Evolutionary conservation across 2,113 vertebrate species (phyloP).

Genomic region (Saguinus midas): DNA sequence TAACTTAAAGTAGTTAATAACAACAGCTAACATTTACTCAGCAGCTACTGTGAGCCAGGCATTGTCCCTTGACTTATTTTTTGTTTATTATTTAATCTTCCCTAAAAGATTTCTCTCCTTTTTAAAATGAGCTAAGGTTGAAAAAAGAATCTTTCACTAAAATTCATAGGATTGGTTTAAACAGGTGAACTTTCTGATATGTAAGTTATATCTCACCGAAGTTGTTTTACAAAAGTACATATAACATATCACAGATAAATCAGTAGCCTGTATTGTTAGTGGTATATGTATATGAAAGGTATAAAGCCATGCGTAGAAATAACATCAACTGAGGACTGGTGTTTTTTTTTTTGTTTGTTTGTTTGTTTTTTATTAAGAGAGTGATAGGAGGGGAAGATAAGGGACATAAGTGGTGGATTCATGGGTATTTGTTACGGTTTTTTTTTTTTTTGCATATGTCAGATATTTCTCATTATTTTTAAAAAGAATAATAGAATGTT

Average conservation of each 20-base stretch:
- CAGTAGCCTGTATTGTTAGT: background rate
- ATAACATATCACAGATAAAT: background rate
- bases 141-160: background rate
- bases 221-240: background rate
- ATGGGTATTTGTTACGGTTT: background rate
- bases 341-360: background rate
- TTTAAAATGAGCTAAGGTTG: background rate
- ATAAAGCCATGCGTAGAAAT: background rate
- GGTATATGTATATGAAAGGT: background rate
- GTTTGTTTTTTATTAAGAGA: background rate
- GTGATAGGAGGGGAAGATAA: background rate
- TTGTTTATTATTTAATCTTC: slow-evolving; percentile 37
- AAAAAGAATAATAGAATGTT: background rate
- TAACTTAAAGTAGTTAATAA: background rate
- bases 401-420: background rate
- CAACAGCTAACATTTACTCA: background rate
- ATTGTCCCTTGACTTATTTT: background rate
- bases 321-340: background rate
- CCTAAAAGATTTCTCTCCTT: background rate
- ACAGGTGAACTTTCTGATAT: background rate
- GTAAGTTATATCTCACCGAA: background rate
- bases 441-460: background rate
- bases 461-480: slow-evolving; percentile 9
- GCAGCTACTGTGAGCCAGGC: background rate
- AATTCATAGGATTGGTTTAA: slow-evolving; percentile 45